These are phyloP conservation scores for Rhodeus uyekii DNA, from an alignment of 2,797 vertebrate species.

Conservation along the genomic window DNA sequence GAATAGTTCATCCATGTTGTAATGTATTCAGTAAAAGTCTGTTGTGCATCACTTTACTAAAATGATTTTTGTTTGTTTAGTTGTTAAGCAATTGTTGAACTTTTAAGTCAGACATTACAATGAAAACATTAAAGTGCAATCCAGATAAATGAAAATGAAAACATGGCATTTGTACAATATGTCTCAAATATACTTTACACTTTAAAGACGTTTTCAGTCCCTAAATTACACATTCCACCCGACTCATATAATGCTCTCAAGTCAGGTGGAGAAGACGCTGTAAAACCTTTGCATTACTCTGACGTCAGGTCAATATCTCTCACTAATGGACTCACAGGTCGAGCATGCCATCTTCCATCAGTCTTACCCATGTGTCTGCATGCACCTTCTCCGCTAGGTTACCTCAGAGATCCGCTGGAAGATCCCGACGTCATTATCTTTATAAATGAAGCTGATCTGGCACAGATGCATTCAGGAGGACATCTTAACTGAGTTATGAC, in stretches of 20 bases:
- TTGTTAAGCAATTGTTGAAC: too few relatives aligned
- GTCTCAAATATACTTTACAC: too few relatives aligned
- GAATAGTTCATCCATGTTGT: too few relatives aligned
- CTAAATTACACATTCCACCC: not conserved
- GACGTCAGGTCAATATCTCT: conserved; percentile 20
- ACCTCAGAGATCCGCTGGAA: conserved; percentile 33
- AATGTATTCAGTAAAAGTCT: too few relatives aligned
- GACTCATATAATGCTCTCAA: not conserved
- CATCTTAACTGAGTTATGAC: conserved; percentile 45
- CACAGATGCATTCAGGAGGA: conserved; percentile 37
- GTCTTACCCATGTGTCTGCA: not conserved
- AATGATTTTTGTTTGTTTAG: too few relatives aligned
- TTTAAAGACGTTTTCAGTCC: too few relatives aligned
- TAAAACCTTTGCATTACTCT: conserved; percentile 26
- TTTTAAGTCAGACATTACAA: too few relatives aligned
- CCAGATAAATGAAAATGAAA: too few relatives aligned
- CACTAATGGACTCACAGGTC: conserved; percentile 19
- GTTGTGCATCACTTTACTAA: too few relatives aligned
- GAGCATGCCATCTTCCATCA: conserved; percentile 18
- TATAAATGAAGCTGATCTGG: conserved; percentile 45
- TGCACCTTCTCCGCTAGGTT: conserved; percentile 16
- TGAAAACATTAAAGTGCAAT: too few relatives aligned
- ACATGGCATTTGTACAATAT: too few relatives aligned
- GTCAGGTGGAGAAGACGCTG: conserved; percentile 18
- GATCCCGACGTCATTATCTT: conserved; percentile 37